Evolutionary conservation across 2,888 invertebrate species (phyloP).

Genomic region (Dexiosoma caninum): DNA sequence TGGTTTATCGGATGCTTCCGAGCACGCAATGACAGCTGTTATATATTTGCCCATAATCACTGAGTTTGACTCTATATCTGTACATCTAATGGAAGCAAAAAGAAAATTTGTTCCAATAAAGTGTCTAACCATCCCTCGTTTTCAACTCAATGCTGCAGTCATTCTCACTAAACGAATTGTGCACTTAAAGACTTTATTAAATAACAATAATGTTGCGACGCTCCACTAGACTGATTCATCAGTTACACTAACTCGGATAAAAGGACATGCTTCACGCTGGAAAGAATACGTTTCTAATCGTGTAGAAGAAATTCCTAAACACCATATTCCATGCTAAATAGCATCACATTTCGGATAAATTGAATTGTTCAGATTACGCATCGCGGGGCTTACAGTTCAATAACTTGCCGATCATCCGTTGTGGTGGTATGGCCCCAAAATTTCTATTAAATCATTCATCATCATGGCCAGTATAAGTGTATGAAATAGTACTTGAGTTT

Average conservation of each 20-base stretch:
- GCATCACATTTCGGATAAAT: constrained; percentile 3
- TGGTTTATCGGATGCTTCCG: constrained; percentile 11
- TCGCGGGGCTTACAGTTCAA: constrained; percentile 11
- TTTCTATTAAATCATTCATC: constrained; percentile 32
- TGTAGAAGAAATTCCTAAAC: neutral
- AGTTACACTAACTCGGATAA: constrained; percentile 16
- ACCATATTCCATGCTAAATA: neutral
- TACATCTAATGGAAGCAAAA: constrained; percentile 14
- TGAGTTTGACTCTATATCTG: neutral
- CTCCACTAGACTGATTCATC: constrained; percentile 15
- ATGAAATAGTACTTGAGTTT: no score
- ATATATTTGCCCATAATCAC: constrained; percentile 15
- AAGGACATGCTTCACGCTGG: constrained; percentile 19
- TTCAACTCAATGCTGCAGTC: neutral
- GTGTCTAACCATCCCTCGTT: constrained; percentile 18
- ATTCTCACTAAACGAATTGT: constrained; percentile 1
- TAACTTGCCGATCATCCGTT: constrained; percentile 25
- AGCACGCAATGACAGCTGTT: constrained; percentile 14
- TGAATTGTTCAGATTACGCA: no score
- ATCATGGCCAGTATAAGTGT: constrained; percentile 38
- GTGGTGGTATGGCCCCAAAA: constrained; percentile 37
- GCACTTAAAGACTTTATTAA: constrained; percentile 11
- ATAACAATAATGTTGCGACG: neutral
- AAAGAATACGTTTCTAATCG: neutral
- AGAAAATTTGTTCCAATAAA: neutral